phyloP scores from a whole-genome alignment of 2,113 vertebrate species.

The Shinisaurus crocodilurus region DNA sequence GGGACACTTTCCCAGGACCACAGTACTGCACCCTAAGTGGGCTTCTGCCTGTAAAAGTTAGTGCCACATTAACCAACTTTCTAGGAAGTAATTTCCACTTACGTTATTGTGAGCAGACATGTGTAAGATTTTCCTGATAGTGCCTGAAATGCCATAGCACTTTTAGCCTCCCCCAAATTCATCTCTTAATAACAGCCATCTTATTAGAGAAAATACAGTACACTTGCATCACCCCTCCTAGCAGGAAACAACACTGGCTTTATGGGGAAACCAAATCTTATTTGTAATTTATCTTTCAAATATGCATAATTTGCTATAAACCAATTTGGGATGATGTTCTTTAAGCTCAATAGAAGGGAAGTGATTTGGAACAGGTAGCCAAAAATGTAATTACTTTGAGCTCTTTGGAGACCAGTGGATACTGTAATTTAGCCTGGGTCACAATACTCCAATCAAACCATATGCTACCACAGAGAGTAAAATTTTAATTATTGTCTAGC shows the following conservation, averaged over 20 bases:
- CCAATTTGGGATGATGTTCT: neutral
- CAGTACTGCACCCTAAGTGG: neutral
- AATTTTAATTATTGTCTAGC: conserved; percentile 26
- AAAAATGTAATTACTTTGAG: conserved; percentile 17
- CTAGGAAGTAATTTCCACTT: neutral
- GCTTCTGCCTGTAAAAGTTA: neutral
- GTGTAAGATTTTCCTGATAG: neutral
- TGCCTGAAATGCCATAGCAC: neutral
- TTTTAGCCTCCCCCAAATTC: neutral
- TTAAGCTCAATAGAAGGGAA: conserved; percentile 25
- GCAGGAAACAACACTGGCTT: neutral
- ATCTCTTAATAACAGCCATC: neutral
- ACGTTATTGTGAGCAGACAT: neutral
- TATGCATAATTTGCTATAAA: neutral
- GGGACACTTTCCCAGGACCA: neutral
- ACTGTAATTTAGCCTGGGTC: neutral
- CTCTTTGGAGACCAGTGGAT: conserved; percentile 15
- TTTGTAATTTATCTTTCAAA: conserved; percentile 4
- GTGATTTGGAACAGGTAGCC: conserved; percentile 22
- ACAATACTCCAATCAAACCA: conserved; percentile 11
- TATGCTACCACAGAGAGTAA: conserved; percentile 8
- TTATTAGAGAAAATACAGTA: neutral
- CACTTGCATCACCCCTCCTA: neutral
- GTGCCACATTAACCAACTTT: neutral
- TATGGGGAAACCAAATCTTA: neutral